A percentile compares a stretch with the other conserved stretches of the same genome.
Evolutionary conservation across 2,113 vertebrate species (phyloP).

Genomic region (Vanacampus margaritifer): DNA sequence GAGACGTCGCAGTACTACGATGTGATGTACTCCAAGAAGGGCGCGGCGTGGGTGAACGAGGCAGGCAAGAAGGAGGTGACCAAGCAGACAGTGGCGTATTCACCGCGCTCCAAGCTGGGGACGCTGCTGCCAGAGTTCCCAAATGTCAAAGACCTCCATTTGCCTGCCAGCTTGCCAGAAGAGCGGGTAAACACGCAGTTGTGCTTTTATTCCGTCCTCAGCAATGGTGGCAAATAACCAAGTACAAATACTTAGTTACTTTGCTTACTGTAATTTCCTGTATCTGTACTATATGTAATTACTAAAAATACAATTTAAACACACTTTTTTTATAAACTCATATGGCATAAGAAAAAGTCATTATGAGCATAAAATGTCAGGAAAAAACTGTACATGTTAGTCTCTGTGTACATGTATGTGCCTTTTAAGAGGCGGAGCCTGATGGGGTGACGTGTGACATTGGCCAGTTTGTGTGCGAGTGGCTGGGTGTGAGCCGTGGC

Average conservation of each 20-base stretch:
- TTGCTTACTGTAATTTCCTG: background rate
- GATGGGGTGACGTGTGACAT: too few species aligned
- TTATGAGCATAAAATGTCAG: too few species aligned
- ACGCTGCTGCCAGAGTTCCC: conserved; percentile 98
- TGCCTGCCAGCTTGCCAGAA: conserved; percentile 95
- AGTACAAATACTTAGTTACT: background rate
- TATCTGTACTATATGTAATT: background rate
- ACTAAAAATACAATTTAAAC: too few species aligned
- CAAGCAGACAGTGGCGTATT: conserved; percentile 99
- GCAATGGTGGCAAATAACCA: background rate
- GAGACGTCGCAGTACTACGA: conserved; percentile 98
- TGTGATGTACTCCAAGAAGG: conserved; percentile 99
- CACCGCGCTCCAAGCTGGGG: conserved; percentile 98
- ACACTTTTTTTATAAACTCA: too few species aligned
- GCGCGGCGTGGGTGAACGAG: conserved; percentile 98
- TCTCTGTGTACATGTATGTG: too few species aligned
- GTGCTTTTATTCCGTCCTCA: conserved; percentile 57
- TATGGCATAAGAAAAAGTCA: too few species aligned
- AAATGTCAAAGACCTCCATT: conserved; percentile 99
- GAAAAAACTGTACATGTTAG: too few species aligned
- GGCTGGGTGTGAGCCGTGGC: too few species aligned
- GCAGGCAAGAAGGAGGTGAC: conserved; percentile 98
- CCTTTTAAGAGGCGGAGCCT: too few species aligned
- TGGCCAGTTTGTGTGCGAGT: too few species aligned
- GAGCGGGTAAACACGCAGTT: conserved; percentile 88